phyloP scores from a whole-genome alignment of 1,140 invertebrate genomes.

The Drosophila triauraria region DNA sequence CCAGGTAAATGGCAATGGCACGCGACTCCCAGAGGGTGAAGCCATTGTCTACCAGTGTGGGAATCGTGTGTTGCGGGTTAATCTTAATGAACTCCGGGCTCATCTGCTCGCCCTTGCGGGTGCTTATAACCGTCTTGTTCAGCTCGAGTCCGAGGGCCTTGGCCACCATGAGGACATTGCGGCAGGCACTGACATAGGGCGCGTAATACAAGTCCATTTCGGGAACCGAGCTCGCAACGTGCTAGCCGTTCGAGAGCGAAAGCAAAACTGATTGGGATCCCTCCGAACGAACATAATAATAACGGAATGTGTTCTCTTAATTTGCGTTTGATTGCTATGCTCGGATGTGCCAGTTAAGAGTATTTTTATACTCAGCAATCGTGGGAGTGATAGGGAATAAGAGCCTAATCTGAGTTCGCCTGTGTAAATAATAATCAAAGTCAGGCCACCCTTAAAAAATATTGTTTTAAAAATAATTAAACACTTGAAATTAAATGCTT shows the following conservation, averaged over 20 bases:
- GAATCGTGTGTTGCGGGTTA: constrained; percentile 80
- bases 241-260: background rate
- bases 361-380: background rate
- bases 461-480: background rate
- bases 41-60: constrained; percentile 63
- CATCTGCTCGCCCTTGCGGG: constrained; percentile 87
- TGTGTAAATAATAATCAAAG: background rate
- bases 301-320: constrained; percentile 2
- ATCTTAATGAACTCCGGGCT: constrained; percentile 87
- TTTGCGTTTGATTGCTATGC: background rate
- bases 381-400: background rate
- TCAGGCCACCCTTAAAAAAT: background rate
- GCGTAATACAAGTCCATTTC: constrained; percentile 52
- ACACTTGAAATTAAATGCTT: background rate
- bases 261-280: constrained; percentile 4
- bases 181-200: constrained; percentile 64
- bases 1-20: constrained; percentile 64
- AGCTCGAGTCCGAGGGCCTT: constrained; percentile 85
- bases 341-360: constrained; percentile 1
- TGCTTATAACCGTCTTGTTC: constrained; percentile 85
- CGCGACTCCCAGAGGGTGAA: constrained; percentile 67
- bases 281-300: constrained; percentile 1
- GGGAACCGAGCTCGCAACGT: constrained; percentile 48
- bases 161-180: constrained; percentile 83
- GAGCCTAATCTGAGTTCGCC: background rate